A percentile compares a stretch with the other conserved stretches of the same genome.
Evolutionary conservation across 2,888 invertebrate species (phyloP).

Genomic region (Nudaria mundana): DNA sequence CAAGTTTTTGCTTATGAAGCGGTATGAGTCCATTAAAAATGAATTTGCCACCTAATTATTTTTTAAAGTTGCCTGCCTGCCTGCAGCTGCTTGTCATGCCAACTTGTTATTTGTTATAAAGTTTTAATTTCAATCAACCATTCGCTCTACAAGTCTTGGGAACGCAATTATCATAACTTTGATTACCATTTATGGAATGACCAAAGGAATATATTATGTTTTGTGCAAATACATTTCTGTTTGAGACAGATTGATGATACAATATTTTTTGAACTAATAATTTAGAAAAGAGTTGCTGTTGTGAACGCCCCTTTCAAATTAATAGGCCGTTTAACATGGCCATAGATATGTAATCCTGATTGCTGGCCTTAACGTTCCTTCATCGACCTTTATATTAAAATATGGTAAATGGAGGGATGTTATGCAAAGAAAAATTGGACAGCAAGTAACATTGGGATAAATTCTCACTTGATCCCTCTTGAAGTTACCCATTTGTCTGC

Average conservation of each 20-base stretch:
- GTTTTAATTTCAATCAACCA: conserved; percentile 2
- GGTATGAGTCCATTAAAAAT: too few species aligned
- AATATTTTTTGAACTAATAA: not conserved
- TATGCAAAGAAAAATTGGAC: too few species aligned
- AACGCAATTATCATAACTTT: conserved; percentile 8
- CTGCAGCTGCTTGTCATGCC: not conserved
- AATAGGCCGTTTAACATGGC: too few species aligned
- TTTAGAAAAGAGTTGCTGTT: not conserved
- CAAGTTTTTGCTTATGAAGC: not conserved
- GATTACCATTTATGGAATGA: conserved; percentile 8
- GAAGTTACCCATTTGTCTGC: conserved; percentile 25
- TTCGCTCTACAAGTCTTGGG: not conserved
- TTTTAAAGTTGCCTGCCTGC: too few species aligned
- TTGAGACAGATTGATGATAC: conserved; percentile 8
- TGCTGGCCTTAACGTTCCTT: too few species aligned
- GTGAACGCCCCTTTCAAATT: too few species aligned
- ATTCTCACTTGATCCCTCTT: conserved; percentile 12
- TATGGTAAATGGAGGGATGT: too few species aligned
- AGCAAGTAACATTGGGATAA: too few species aligned
- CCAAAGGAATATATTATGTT: conserved; percentile 4
- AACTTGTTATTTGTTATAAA: not conserved
- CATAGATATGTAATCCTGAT: too few species aligned
- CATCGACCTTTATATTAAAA: too few species aligned
- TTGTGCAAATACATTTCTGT: conserved; percentile 4
- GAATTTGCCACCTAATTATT: too few species aligned